A percentile compares a stretch with the other conserved stretches of the same genome.
Evolutionary conservation across 2,888 invertebrate genomes (phyloP).

Genomic region (Rhogogaster chlorosoma): DNA sequence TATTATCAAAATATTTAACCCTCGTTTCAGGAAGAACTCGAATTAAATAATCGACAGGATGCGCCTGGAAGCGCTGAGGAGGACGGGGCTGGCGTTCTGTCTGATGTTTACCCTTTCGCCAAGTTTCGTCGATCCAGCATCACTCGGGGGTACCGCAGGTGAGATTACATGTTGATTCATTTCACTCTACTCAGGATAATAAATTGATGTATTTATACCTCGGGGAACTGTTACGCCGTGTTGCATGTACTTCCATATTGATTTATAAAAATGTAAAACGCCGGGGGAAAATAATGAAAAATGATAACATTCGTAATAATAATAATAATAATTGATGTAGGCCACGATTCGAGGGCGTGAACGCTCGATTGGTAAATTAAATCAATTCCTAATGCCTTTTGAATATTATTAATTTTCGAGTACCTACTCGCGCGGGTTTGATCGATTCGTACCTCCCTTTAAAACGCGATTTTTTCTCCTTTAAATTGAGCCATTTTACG

Average conservation of each 20-base stretch:
- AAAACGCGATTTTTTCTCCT: background rate
- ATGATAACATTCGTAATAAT: background rate
- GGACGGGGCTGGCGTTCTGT: conserved; percentile 42
- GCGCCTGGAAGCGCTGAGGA: conserved; percentile 36
- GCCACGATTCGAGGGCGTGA: background rate
- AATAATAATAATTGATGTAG: background rate
- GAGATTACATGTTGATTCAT: background rate
- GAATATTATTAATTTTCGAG: background rate
- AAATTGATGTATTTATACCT: background rate
- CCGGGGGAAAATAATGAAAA: background rate
- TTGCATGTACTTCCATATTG: background rate
- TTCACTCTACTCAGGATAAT: background rate
- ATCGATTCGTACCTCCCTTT: background rate
- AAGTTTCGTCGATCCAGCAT: conserved; percentile 45
- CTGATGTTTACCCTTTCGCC: conserved; percentile 20
- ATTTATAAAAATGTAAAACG: background rate
- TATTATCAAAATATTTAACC: background rate
- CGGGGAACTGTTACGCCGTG: background rate
- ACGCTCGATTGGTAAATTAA: background rate
- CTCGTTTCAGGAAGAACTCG: conserved; percentile 26
- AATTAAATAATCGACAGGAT: conserved; percentile 25
- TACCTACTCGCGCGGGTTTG: background rate
- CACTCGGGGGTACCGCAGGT: conserved; percentile 39
- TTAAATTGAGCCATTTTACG: background rate
- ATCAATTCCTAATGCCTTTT: background rate